Evolutionary conservation across 2,888 invertebrate species (phyloP).

Genomic region (Adineta ricciae): DNA sequence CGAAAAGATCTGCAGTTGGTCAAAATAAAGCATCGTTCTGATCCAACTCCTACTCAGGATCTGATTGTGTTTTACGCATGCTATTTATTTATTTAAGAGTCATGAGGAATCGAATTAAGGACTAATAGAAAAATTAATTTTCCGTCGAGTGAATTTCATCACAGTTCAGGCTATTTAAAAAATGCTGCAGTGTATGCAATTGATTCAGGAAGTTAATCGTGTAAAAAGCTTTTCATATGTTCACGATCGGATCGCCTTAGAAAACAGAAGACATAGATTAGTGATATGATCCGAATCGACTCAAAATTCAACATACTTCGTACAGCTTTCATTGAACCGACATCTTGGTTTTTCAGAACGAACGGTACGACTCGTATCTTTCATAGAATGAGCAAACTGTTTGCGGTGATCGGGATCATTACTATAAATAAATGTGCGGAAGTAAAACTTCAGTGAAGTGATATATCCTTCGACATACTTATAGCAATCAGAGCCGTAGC

Average conservation of each 20-base stretch:
- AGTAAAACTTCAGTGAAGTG: not conserved
- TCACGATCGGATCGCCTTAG: not conserved
- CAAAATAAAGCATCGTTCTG: too few relatives aligned
- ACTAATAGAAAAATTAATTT: too few relatives aligned
- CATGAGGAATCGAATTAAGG: too few relatives aligned
- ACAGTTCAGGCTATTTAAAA: too few relatives aligned
- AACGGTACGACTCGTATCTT: not conserved
- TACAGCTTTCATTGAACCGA: not conserved
- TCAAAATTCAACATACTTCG: not conserved
- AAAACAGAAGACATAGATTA: not conserved
- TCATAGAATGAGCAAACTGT: not conserved
- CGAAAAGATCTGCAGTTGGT: too few relatives aligned
- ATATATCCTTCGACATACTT: not conserved
- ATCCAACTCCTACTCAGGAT: too few relatives aligned
- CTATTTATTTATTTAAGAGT: too few relatives aligned
- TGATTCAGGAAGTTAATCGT: not conserved
- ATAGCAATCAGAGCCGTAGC: not conserved
- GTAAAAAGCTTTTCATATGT: not conserved
- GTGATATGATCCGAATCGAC: not conserved
- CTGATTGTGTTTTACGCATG: too few relatives aligned
- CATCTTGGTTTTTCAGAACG: not conserved
- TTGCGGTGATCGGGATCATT: not conserved
- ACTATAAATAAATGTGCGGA: not conserved
- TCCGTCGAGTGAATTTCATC: too few relatives aligned
- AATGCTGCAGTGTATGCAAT: too few relatives aligned